Percentiles rank a stretch among this genome's conserved stretches.
These are phyloP conservation scores for Prionace glauca DNA, from an alignment of 2,797 vertebrate genomes.

Conservation along the genomic window DNA sequence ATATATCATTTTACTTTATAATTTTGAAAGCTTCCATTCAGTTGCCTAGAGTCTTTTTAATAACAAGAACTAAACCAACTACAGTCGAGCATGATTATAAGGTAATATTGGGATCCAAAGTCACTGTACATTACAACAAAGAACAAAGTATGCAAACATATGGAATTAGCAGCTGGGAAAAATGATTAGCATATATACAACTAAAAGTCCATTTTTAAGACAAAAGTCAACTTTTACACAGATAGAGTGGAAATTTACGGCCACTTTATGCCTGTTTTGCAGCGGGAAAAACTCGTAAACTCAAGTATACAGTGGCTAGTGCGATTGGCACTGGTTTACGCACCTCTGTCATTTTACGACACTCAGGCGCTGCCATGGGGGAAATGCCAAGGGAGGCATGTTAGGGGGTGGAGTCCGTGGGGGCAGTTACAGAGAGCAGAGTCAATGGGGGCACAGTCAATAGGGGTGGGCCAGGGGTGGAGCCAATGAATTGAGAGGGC, in stretches of 20 bases:
- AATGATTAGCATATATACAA: background rate
- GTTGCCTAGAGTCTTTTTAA: background rate
- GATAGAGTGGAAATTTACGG: background rate
- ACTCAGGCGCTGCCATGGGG: too few species aligned
- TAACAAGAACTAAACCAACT: background rate
- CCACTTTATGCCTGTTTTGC: too few species aligned
- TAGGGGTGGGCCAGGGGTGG: too few species aligned
- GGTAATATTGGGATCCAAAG: background rate
- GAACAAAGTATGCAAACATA: background rate
- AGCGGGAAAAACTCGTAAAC: too few species aligned
- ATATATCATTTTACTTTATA: background rate
- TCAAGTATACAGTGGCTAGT: too few species aligned
- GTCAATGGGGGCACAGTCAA: too few species aligned
- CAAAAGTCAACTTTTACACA: background rate
- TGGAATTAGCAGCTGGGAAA: background rate
- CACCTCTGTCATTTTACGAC: too few species aligned
- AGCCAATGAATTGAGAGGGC: too few species aligned
- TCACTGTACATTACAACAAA: background rate
- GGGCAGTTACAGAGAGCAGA: too few species aligned
- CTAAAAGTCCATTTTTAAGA: background rate
- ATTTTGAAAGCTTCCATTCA: background rate
- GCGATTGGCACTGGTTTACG: too few species aligned
- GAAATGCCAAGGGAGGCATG: too few species aligned
- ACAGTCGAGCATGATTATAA: background rate
- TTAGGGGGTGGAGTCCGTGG: too few species aligned